Percentiles rank a stretch among this genome's conserved stretches.
Evolutionary conservation across 2,797 vertebrate genomes (phyloP).

Genomic region (Parambassis ranga): DNA sequence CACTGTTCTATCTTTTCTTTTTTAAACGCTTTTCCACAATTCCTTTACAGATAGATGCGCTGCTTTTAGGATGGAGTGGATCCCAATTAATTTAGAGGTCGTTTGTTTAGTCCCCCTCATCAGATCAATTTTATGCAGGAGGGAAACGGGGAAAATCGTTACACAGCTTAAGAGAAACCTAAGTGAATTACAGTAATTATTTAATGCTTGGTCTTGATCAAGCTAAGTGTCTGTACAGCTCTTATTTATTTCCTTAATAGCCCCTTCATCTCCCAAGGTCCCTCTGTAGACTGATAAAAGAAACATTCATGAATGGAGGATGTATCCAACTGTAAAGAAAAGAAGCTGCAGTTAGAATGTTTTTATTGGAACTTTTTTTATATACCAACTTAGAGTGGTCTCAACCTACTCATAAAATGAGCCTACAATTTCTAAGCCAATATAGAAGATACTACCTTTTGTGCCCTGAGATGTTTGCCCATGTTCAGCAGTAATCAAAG

Average conservation of each 20-base stretch:
- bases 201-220: slow-evolving; percentile 78
- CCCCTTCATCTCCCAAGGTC: slow-evolving; percentile 67
- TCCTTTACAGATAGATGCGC: slow-evolving; percentile 53
- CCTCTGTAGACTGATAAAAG: slow-evolving; percentile 58
- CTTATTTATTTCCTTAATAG: slow-evolving; percentile 75
- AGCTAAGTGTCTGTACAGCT: slow-evolving; percentile 70
- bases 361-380: slow-evolving; percentile 3
- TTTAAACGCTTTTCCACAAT: slow-evolving; percentile 57
- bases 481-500: slow-evolving; percentile 30
- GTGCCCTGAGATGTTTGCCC: neutral
- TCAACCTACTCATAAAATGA: slow-evolving; percentile 3
- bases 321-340: slow-evolving; percentile 21
- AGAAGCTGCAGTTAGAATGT: neutral
- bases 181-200: slow-evolving; percentile 81
- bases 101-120: slow-evolving; percentile 73
- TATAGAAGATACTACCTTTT: neutral
- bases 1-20: slow-evolving; percentile 30
- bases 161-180: slow-evolving; percentile 73
- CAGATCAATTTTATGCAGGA: slow-evolving; percentile 71
- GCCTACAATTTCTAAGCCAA: slow-evolving; percentile 1
- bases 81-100: slow-evolving; percentile 75
- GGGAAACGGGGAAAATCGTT: slow-evolving; percentile 72
- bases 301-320: slow-evolving; percentile 51
- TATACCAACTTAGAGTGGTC: slow-evolving; percentile 2
- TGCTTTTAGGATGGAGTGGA: slow-evolving; percentile 54